phyloP scores from a whole-genome alignment of 2,888 invertebrate species.

The Aquatica leii region DNA sequence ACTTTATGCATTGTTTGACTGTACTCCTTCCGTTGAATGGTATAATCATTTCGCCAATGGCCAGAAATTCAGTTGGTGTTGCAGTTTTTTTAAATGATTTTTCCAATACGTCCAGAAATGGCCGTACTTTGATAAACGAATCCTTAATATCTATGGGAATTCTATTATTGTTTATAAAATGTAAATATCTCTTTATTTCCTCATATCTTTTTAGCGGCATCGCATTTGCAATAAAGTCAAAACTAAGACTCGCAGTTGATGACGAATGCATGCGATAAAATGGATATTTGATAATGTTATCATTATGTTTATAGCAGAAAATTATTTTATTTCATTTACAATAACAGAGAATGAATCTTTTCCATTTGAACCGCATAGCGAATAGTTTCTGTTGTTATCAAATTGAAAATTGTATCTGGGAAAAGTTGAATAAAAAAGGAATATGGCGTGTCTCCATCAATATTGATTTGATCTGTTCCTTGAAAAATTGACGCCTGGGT shows the following conservation, averaged over 20 bases:
- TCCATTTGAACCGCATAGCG: conserved; percentile 28
- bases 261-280: conserved; percentile 32
- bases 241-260: conserved; percentile 20
- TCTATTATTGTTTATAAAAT: conserved; percentile 32
- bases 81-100: background rate
- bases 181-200: conserved; percentile 32
- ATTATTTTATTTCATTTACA: conserved; percentile 28
- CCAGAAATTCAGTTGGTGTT: background rate
- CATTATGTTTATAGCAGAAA: conserved; percentile 34
- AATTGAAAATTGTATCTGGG: conserved; percentile 27
- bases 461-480: conserved; percentile 1
- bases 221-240: conserved; percentile 31
- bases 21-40: background rate
- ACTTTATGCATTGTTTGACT: background rate
- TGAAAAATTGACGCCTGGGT: background rate
- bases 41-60: background rate
- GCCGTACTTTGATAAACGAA: conserved; percentile 32
- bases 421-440: conserved; percentile 29
- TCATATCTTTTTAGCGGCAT: conserved; percentile 36
- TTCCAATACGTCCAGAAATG: conserved; percentile 17
- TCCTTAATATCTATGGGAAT: conserved; percentile 32
- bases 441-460: conserved; percentile 19
- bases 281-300: conserved; percentile 34
- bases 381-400: conserved; percentile 23
- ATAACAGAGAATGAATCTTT: conserved; percentile 10